phyloP scores from a whole-genome alignment of 2,113 vertebrate genomes.

The Motacilla tschutschensis region DNA sequence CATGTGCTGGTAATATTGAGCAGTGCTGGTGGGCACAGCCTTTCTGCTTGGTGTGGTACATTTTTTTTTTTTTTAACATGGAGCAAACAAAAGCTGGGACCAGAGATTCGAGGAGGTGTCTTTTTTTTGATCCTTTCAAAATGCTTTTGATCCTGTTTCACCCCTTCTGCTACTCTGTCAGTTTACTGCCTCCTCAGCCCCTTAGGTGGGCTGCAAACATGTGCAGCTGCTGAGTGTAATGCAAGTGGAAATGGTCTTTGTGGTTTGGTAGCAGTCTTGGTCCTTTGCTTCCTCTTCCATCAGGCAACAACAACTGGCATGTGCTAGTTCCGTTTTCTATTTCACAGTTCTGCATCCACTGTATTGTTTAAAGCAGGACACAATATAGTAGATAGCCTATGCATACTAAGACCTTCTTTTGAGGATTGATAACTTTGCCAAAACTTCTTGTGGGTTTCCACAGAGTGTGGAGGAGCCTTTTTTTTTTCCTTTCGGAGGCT shows the following conservation, averaged over 20 bases:
- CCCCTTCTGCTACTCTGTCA: not conserved
- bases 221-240: not conserved
- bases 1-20: not conserved
- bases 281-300: not conserved
- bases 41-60: not conserved
- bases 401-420: not conserved
- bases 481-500: not conserved
- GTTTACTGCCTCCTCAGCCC: not conserved
- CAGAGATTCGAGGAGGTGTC: not conserved
- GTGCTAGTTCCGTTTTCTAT: fast-evolving
- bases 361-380: not conserved
- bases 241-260: not conserved
- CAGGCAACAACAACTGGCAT: not conserved
- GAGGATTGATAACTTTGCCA: not conserved
- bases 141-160: not conserved
- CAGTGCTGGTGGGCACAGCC: not conserved
- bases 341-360: not conserved
- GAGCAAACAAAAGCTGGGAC: not conserved
- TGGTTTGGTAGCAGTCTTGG: not conserved
- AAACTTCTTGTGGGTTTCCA: not conserved
- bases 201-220: not conserved
- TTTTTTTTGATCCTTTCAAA: not conserved
- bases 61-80: not conserved
- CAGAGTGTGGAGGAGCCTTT: not conserved
- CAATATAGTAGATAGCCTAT: not conserved